Evolutionary conservation across 2,113 vertebrate genomes (phyloP), one percentile per base, ranked within the genome.

Genomic region (Heterochromis multidens): DNA sequence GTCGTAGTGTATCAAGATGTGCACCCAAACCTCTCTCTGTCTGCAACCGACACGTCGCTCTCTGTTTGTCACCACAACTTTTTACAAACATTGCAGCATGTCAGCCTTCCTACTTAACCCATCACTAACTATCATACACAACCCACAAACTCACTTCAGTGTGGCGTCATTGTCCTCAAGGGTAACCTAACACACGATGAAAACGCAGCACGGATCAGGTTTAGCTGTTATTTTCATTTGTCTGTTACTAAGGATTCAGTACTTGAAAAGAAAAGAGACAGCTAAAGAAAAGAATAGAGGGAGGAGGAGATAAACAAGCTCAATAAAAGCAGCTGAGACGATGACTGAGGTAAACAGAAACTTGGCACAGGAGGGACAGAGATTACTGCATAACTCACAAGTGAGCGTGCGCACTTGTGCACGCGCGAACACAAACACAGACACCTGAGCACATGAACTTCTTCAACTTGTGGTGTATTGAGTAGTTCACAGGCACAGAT

Each of bases 321-420:
- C 21, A 81, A 86, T 89, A 91, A 49, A 90, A 93, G 91, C 90
- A 43, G 89, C 85, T 89, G 89, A 90, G 83, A 85, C 23, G 65
- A 88, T 91, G 84, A 91, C 52, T 52, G 90, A 74, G 33, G 93
- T 95, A 96, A 96, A 96, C 95, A 95, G 96, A 96, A 96, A 96
- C 95, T 94, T 96, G 95, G 95, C 94, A 91, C 78, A 74, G 82
- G 84, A 63, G 21, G 56, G 79, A 35, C 86, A 87, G 82, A 91
- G 93, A 95, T 96, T 95, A 91, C 72, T 67, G 87, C 91, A 95
- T 94, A 93, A 93, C 90, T 93, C 83, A 35, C 16, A 46, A 65
- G 67, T 40, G 62, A 89, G 77, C 23, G n/a, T 5, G 33, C 46
- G 2, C 82, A 57, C 17, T 19, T 31, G 60, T 40, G 65, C 14